Base-by-base conservation (phyloP, 1,140 invertebrate species). In the Apis dorsata region DNA sequence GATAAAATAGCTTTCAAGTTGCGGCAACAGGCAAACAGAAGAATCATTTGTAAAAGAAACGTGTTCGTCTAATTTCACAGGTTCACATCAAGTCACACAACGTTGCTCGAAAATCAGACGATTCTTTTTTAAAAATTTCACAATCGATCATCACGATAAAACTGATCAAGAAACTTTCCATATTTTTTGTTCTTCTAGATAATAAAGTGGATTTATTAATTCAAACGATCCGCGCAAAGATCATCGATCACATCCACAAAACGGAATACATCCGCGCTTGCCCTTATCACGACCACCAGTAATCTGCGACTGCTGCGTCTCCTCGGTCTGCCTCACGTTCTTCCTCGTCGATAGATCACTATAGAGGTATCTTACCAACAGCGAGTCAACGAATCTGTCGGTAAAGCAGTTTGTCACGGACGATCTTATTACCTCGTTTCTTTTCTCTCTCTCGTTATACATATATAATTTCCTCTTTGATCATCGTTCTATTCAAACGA, bases 281-380 rank as follows among this genome's bases (percentile, higher is more conserved):
- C 79, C 76, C 85, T 87, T 87, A 87, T 87, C 86, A 62, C 85
- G 81, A 86, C 68, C 81, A 86, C 85, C 53, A 80, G 72, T 86
- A 84, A 70, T 74, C 77, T 73, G 81, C 86, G 85, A 87, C 86
- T 86, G 86, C 55, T 57, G 80, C 77, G 72, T 80, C 76, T 81
- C 75, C 57, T 49, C 71, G 70, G 49, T 69, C 49, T 51, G 55
- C 49, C 57, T 72, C 73, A 62, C 66, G 85, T 62, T 86, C 76
- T 49, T 62, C 63, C 68, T 86, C 77, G 79, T 79, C 85, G 81
- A 65, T 63, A 71, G 85, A 79, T 86, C 85, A 79, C 72, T 66
- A 44, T 59, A 62, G 57, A 72, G 70, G n/a, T 74, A 66, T 65
- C 81, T 87, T 84, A 85, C 85, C 86, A 63, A 55, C 85, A 24